These are phyloP conservation scores for Siniperca scherzeri DNA, from an alignment of 2,797 vertebrate genomes.

Conservation along the genomic window DNA sequence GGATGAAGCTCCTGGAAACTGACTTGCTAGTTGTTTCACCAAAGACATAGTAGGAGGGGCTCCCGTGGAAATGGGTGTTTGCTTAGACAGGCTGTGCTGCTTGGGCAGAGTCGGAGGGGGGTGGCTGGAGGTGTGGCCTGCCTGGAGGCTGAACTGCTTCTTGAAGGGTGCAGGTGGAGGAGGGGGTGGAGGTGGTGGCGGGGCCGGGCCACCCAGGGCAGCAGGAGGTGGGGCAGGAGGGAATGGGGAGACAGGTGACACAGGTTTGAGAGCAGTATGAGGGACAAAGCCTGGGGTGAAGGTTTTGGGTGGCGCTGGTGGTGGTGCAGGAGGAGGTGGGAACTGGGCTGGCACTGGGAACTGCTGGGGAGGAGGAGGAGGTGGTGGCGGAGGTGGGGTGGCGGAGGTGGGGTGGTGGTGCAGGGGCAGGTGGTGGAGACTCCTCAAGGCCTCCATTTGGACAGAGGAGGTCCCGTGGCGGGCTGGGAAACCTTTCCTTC, in stretches of 20 bases:
- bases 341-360: constrained; percentile 57
- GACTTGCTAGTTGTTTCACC: constrained; percentile 93
- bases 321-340: constrained; percentile 77
- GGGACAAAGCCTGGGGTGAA: constrained; percentile 82
- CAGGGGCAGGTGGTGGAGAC: constrained; percentile 74
- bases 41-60: constrained; percentile 81
- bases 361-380: constrained; percentile 78
- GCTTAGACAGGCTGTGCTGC: constrained; percentile 90
- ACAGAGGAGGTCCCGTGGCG: constrained; percentile 79
- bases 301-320: constrained; percentile 85
- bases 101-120: constrained; percentile 90
- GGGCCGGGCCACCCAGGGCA: constrained; percentile 58
- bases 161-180: constrained; percentile 85
- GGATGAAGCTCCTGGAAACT: constrained; percentile 89
- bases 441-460: constrained; percentile 65
- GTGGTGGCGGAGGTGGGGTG: constrained; percentile 71
- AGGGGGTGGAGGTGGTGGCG: constrained; percentile 83
- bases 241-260: constrained; percentile 73
- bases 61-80: constrained; percentile 65
- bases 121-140: constrained; percentile 48
- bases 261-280: constrained; percentile 82
- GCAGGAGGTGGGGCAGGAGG: constrained; percentile 69
- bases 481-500: constrained; percentile 87
- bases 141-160: constrained; percentile 87
- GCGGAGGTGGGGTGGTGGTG: constrained; percentile 77